Evolutionary conservation across 2,113 vertebrate species (phyloP), one percentile per base, ranked within the genome.

Genomic region (Hippocampus comes): DNA sequence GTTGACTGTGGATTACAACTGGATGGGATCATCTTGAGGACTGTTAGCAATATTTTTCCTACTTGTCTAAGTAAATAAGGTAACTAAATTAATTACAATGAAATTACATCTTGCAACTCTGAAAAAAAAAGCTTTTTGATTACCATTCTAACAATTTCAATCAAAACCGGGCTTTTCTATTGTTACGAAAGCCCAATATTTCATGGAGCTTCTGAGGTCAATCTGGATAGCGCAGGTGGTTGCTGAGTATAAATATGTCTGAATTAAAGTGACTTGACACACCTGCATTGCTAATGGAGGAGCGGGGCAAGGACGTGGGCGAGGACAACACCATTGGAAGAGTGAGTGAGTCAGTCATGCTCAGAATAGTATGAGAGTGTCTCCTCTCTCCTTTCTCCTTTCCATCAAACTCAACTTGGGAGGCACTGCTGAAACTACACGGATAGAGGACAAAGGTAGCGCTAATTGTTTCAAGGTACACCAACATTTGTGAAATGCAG

Each of bases 311-410:
- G 2, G 94, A 85, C 0, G 94, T 90, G 42, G 96, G 95, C 0
- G 95, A 96, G 1, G 94, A 93, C 81, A 94, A 93, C 82, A 95
- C 87, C 55, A 94, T 91, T 0, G 95, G 90, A 38, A 93, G 94
- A 74, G 94, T 92, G 0, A 94, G 93, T 0, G 92, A 84, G 67
- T 95, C 96, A 0, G 91, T 93, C 66, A 95, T 91, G 53, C 93
- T 94, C 0, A 93, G 83, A 18, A 93, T 78, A 3, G 92, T 87
- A 12, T 97, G 96, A 0, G 96, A 97, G 80, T 96, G 95, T 38
- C 96, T 94, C 71, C 95, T 89, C 85, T 97, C 95, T 89, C 95
- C 94, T 76, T 95, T 91, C 88, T 97, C 96, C 90, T 96, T 96
- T 77, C 86, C 84, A 30, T 97, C 95, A 72, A 96, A 94, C 81